Conservation (phyloP, 2,888 invertebrate genomes). For the Tenthredo notha region DNA sequence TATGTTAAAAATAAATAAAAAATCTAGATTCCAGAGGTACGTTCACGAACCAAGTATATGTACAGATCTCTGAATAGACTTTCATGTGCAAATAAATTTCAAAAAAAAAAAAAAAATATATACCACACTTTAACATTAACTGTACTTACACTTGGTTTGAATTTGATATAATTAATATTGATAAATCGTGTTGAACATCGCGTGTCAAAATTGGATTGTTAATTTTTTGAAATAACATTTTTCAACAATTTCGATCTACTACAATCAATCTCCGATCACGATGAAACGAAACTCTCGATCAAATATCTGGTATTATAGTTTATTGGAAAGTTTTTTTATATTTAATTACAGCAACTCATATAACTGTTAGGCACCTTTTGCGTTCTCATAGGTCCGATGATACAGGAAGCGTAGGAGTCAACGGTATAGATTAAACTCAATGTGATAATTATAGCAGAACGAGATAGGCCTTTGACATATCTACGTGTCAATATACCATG, state of each 20-base stretch:
- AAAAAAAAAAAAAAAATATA: neutral
- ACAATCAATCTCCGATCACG: neutral
- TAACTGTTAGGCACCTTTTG: neutral
- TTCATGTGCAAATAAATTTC: neutral
- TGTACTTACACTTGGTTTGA: neutral
- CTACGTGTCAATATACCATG: constrained; percentile 5
- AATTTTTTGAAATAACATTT: neutral
- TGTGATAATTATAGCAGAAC: constrained; percentile 9
- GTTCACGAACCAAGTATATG: neutral
- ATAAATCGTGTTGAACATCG: neutral
- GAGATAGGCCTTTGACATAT: neutral
- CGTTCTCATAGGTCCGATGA: neutral
- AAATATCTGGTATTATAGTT: neutral
- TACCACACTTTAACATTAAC: neutral
- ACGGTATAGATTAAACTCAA: neutral
- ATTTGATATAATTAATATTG: neutral
- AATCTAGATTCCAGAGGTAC: neutral
- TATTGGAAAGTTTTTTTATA: neutral
- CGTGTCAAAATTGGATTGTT: neutral
- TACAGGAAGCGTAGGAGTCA: neutral
- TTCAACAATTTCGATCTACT: neutral
- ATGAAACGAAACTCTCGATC: neutral
- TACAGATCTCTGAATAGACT: neutral
- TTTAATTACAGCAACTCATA: neutral
- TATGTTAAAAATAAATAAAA: neutral